These are phyloP conservation scores for Cololabis saira DNA, from an alignment of 2,113 vertebrate species.

Conservation along the genomic window DNA sequence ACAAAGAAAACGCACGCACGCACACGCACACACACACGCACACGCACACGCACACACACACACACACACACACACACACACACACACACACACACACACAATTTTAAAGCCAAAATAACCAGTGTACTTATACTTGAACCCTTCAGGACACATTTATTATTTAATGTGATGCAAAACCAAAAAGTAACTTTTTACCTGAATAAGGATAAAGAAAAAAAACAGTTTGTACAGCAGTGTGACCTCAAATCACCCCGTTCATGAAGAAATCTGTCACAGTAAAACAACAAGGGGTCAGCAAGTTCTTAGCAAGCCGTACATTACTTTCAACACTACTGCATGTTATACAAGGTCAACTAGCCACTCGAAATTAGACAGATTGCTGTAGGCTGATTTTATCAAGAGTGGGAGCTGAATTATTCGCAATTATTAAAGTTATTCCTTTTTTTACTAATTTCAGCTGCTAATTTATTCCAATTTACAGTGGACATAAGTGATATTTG, in stretches of 20 bases:
- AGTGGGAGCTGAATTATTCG: background rate
- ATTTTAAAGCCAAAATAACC: too few species aligned
- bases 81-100: too few species aligned
- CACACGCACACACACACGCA: too few species aligned
- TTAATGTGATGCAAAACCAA: background rate
- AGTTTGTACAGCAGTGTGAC: background rate
- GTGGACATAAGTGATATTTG: too few species aligned
- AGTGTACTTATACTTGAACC: too few species aligned
- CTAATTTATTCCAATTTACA: too few species aligned
- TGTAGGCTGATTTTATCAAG: slow-evolving; percentile 10
- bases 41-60: too few species aligned
- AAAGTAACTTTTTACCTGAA: background rate
- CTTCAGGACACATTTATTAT: too few species aligned
- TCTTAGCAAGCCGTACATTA: background rate
- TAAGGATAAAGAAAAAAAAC: too few species aligned
- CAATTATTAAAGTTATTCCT: background rate
- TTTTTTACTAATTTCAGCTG: background rate
- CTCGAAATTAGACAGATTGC: slow-evolving; percentile 1
- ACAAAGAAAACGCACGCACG: too few species aligned
- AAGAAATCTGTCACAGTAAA: background rate
- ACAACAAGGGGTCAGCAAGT: background rate
- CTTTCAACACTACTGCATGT: background rate
- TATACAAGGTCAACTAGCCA: slow-evolving; percentile 16
- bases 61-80: too few species aligned
- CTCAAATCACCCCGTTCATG: background rate